Evolutionary conservation across 1,140 invertebrate species (phyloP).

Genomic region (Drosophila aff.): DNA sequence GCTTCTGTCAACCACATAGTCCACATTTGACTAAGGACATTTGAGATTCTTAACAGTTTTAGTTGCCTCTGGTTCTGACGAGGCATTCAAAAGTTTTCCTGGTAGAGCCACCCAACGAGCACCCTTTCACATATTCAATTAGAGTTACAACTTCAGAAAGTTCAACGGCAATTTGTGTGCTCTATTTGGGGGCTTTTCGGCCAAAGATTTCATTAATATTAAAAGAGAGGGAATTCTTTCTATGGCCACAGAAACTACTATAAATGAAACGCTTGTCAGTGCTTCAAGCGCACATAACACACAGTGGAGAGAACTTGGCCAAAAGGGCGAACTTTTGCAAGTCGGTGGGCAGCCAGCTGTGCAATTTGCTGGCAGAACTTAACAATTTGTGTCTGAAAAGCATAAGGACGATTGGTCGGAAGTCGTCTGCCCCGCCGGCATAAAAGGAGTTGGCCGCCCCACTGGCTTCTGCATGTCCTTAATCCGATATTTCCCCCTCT

Average conservation of each 20-base stretch:
- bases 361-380: slow-evolving; percentile 73
- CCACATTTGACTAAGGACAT: slow-evolving; percentile 9
- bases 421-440: slow-evolving; percentile 45
- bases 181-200: slow-evolving; percentile 36
- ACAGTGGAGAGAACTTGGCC: slow-evolving; percentile 21
- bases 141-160: slow-evolving; percentile 60
- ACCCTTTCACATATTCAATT: slow-evolving; percentile 66
- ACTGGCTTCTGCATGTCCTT: neutral
- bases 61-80: slow-evolving; percentile 13
- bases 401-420: slow-evolving; percentile 31
- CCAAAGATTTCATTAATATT: slow-evolving; percentile 79
- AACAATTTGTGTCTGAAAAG: slow-evolving; percentile 70
- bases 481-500: slow-evolving; percentile 43
- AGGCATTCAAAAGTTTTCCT: slow-evolving; percentile 46
- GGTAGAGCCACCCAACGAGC: neutral
- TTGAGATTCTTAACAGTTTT: slow-evolving; percentile 5
- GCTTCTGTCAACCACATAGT: neutral
- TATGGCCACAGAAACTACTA: slow-evolving; percentile 51
- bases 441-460: slow-evolving; percentile 27
- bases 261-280: slow-evolving; percentile 74
- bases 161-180: slow-evolving; percentile 61
- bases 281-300: slow-evolving; percentile 15
- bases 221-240: slow-evolving; percentile 48
- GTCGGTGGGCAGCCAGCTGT: slow-evolving; percentile 61
- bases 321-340: slow-evolving; percentile 33